Base-by-base conservation (phyloP, 2,113 vertebrate species). In the Sander lucioperca region DNA sequence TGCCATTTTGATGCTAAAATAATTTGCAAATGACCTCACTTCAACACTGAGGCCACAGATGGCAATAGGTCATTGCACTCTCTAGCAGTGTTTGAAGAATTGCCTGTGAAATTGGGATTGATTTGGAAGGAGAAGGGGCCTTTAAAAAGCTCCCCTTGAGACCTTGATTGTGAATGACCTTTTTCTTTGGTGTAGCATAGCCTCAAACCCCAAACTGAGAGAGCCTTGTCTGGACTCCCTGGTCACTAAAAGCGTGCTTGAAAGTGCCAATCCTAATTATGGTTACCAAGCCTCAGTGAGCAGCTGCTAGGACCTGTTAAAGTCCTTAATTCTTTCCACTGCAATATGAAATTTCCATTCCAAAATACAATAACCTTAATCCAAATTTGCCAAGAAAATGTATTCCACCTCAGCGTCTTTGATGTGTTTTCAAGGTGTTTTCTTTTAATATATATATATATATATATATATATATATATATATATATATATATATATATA, bases 181-280 rank as follows among this genome's bases (percentile, higher is more conserved):
- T 94, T 91, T 93, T 92, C 89, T 93, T 94, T 88, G 80, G 87
- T 88, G 74, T 80, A 85, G 87, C 80, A 72, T 82, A 84, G 89
- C 92, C 88, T 90, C 80, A 89, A 79, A 82, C 77, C 88, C 64
- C 86, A 91, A 87, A 95, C 92, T 94, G 93, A 94, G 93, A 90
- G 88, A 65, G 86, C 91, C 91, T 93, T 94, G 93, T 94, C 83
- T 91, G 82, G 72, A 75, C 88, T 90, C 86, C 77, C 86, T 77
- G 90, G 64, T 91, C 82, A 82, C 85, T 93, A 90, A 87, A 87
- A 92, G 83, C 89, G 77, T 91, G 90, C 89, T 91, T 87, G 85
- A 88, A 94, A 91, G 91, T 90, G 91, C 87, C 90, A 92, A 86
- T 93, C 90, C 92, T 94, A 90, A 93, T 94, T 91, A 91, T 89